Percentiles rank a stretch among this genome's conserved stretches.
Evolutionary conservation across 2,113 vertebrate species (phyloP).

Genomic region (Anser cygnoides): DNA sequence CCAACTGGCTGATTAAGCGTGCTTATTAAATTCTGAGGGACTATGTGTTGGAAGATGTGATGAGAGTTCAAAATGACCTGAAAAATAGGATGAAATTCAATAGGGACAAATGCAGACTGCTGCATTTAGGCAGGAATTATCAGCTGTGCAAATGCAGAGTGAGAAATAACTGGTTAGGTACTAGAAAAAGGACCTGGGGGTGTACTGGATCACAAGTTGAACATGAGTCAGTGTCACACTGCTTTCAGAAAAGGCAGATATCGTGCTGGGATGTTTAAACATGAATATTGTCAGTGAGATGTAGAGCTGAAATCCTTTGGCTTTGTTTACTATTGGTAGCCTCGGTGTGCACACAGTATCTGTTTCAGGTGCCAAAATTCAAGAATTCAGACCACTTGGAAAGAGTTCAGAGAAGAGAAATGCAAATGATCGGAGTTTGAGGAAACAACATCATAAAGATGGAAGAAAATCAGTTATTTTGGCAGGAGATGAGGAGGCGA

Average conservation of each 20-base stretch:
- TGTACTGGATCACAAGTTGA: constrained; percentile 65
- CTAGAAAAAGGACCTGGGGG: constrained; percentile 56
- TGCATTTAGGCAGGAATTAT: neutral
- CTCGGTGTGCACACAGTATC: neutral
- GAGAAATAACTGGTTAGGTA: constrained; percentile 28
- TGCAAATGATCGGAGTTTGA: neutral
- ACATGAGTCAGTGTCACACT: constrained; percentile 64
- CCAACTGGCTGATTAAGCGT: constrained; percentile 14
- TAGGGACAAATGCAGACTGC: neutral
- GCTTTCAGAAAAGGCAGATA: constrained; percentile 37
- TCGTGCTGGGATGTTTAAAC: constrained; percentile 23
- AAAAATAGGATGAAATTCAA: neutral
- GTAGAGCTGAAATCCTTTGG: neutral
- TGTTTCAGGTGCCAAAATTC: constrained; percentile 15
- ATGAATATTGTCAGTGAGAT: neutral
- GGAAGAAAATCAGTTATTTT: constrained; percentile 42
- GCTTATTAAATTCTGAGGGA: constrained; percentile 22
- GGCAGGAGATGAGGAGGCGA: neutral
- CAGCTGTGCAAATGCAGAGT: constrained; percentile 8
- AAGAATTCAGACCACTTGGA: constrained; percentile 36
- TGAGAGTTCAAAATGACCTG: constrained; percentile 9
- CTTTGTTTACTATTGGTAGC: constrained; percentile 7
- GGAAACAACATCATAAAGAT: constrained; percentile 16
- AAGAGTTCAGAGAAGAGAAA: constrained; percentile 35
- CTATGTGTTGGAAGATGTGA: neutral